Percentiles rank a stretch among this genome's conserved stretches.
Conservation (phyloP, 1,140 invertebrate genomes). For the Drosophila ambigua region DNA sequence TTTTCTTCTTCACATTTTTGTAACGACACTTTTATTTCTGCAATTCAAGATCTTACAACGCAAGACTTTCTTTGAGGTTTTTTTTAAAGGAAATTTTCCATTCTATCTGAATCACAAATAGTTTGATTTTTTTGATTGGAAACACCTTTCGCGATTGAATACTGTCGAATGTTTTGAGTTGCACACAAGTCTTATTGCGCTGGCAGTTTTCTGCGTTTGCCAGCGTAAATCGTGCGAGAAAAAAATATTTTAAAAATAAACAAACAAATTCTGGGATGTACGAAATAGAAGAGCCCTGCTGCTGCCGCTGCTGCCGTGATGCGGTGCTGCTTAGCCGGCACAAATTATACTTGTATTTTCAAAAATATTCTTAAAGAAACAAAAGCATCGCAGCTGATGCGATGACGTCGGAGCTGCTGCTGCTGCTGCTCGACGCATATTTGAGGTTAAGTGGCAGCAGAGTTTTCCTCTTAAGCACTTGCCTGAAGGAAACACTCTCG, state of each 20-base stretch:
- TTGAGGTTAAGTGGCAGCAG: conserved; percentile 49
- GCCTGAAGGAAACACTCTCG: not conserved
- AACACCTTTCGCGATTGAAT: too few relatives aligned
- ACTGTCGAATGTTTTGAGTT: not conserved
- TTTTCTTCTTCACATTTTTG: too few relatives aligned
- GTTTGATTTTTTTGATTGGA: too few relatives aligned
- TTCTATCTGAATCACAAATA: too few relatives aligned
- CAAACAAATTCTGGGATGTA: conserved; percentile 48
- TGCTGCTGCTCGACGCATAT: conserved; percentile 42
- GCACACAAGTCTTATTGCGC: conserved; percentile 1
- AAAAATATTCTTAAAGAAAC: conserved; percentile 75
- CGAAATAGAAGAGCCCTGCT: not conserved
- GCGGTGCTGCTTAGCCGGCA: conserved; percentile 55
- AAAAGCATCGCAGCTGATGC: conserved; percentile 45
- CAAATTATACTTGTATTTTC: conserved; percentile 57
- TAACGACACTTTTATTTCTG: too few relatives aligned
- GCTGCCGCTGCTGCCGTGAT: conserved; percentile 1
- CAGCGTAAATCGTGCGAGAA: conserved; percentile 67
- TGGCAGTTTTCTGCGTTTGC: conserved; percentile 23
- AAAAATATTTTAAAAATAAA: conserved; percentile 77
- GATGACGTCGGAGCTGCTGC: conserved; percentile 26
- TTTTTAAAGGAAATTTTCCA: too few relatives aligned
- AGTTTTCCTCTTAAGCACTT: not conserved
- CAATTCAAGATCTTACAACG: too few relatives aligned
- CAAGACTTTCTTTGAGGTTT: too few relatives aligned